Evolutionary conservation across 1,140 invertebrate genomes (phyloP), one percentile per base, ranked within the genome.

Genomic region (Octopus bimaculoides): DNA sequence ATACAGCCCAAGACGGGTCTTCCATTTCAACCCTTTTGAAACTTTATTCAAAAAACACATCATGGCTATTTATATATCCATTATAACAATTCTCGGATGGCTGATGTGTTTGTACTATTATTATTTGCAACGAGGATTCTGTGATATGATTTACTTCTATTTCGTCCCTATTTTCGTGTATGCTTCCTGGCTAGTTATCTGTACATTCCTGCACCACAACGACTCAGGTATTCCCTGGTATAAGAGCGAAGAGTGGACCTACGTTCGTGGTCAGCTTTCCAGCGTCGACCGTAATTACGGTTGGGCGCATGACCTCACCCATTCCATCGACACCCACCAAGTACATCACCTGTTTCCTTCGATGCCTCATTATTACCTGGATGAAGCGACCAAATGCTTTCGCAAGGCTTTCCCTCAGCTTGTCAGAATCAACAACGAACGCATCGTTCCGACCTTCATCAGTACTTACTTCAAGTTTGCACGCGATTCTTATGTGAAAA

Each of bases 141-240:
- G 9, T n/a, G 69, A 66, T 41, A 84, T 85, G 41, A 52, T 85
- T 52, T 87, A 85, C 79, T 88, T 88, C 83, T 90, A 89, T 78
- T 79, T 87, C 55, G 80, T 87, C 26, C 88, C 88, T 5, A 54
- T 88, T 14, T 79, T 89, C 52, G 85, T 87, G 79, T 87, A 88
- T 79, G 85, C 81, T 75, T 79, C 81, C 52, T 87, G 82, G 82
- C 78, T 86, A 14, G 83, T 85, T 14, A 87, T 89, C 79, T 84
- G 90, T 66, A 89, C 88, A 9, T 90, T 89, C 80, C 82, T 89
- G 20, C 88, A 90, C 79, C 89, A 90, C 78, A 83, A 84, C 56
- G 84, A 84, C 52, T 82, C 83, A 12, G 83, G 85, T 77, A 85
- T 87, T 55, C 81, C 88, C 41, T 86, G 89, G 80, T 89, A 88